Conservation (phyloP, 64 coral and sea anemone species). For the Montipora foliosa region DNA sequence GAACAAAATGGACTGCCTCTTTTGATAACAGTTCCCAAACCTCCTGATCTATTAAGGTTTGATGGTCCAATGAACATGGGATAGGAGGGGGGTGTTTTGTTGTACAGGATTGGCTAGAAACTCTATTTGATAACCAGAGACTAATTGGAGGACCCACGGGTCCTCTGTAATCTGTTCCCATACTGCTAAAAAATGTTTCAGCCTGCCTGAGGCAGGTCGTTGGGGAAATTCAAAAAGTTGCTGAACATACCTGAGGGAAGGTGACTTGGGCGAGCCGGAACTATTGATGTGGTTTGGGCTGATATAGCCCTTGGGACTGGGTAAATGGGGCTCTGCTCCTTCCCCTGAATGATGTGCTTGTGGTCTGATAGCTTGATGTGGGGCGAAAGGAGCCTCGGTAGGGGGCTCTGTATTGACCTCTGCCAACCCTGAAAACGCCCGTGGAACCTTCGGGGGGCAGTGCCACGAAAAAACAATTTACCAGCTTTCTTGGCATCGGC, state of each 20-base stretch:
- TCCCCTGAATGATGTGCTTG: slow-evolving; percentile 5
- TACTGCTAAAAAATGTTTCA: slow-evolving; percentile 57
- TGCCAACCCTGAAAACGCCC: slow-evolving; percentile 22
- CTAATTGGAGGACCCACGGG: slow-evolving; percentile 60
- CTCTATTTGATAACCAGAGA: slow-evolving; percentile 42
- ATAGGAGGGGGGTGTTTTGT: neutral
- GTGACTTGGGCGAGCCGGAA: neutral
- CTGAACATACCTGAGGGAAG: slow-evolving; percentile 59
- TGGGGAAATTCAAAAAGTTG: slow-evolving; percentile 29
- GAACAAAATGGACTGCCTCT: slow-evolving; percentile 58
- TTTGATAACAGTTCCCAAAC: slow-evolving; percentile 71
- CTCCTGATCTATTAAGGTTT: slow-evolving; percentile 70
- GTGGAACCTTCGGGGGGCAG: slow-evolving; percentile 40
- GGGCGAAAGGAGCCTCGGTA: slow-evolving; percentile 30
- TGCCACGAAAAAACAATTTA: slow-evolving; percentile 49
- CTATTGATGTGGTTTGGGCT: slow-evolving; percentile 11
- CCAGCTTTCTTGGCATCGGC: neutral
- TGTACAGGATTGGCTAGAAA: slow-evolving; percentile 8
- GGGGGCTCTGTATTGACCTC: slow-evolving; percentile 30
- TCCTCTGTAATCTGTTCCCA: slow-evolving; percentile 72
- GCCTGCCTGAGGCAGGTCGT: slow-evolving; percentile 20
- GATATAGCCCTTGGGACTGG: neutral
- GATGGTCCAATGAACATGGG: slow-evolving; percentile 14
- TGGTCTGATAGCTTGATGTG: slow-evolving; percentile 1
- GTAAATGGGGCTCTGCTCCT: slow-evolving; percentile 12